phyloP scores from a whole-genome alignment of 2,113 vertebrate species.

The Anarrhichthys ocellatus region DNA sequence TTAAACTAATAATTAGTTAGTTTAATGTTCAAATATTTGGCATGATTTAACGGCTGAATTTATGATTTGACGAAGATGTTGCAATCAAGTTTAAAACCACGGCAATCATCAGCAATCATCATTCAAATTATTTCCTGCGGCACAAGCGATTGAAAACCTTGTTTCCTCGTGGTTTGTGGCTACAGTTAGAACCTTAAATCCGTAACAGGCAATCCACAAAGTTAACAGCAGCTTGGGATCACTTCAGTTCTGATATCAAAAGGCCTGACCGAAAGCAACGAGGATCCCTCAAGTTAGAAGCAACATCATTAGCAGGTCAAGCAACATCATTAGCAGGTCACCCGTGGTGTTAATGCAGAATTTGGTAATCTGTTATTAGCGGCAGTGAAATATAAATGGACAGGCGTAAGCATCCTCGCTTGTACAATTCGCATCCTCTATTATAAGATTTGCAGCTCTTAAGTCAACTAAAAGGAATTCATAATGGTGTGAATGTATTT shows the following conservation, averaged over 20 bases:
- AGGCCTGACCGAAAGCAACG: slow-evolving; percentile 15
- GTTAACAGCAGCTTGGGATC: slow-evolving; percentile 1
- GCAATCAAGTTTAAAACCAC: neutral
- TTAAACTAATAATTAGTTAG: neutral
- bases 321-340: slow-evolving; percentile 52
- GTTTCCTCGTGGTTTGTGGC: neutral
- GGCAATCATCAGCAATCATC: neutral
- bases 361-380: slow-evolving; percentile 29
- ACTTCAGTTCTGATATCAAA: slow-evolving; percentile 36
- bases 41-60: neutral
- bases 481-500: slow-evolving; percentile 14
- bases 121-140: neutral
- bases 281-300: neutral
- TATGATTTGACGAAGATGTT: neutral
- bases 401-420: slow-evolving; percentile 8
- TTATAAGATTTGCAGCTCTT: slow-evolving; percentile 33
- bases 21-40: no score
- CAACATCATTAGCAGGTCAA: slow-evolving; percentile 38
- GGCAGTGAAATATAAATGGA: slow-evolving; percentile 41
- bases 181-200: neutral
- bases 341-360: slow-evolving; percentile 18
- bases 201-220: slow-evolving; percentile 8
- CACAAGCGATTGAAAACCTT: neutral
- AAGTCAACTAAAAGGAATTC: slow-evolving; percentile 23
- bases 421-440: slow-evolving; percentile 12